Evolutionary conservation across 2,113 vertebrate genomes (phyloP).

Genomic region (Rhizomys pruinosus): DNA sequence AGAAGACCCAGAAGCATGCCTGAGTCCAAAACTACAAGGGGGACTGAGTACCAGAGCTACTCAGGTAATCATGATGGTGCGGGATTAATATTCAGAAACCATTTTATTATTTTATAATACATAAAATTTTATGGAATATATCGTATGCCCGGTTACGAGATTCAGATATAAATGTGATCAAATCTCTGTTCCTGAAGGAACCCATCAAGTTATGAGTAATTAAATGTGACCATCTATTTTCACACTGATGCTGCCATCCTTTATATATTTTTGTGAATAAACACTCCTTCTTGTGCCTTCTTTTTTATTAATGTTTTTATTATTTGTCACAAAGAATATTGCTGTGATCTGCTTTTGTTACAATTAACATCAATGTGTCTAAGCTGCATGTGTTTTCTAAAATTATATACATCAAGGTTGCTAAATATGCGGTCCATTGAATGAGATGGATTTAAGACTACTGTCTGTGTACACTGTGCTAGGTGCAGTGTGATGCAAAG

Average conservation of each 20-base stretch:
- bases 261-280: background rate
- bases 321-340: background rate
- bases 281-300: background rate
- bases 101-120: background rate
- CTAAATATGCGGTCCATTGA: background rate
- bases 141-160: background rate
- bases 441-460: background rate
- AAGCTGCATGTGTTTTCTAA: background rate
- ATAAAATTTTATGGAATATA: background rate
- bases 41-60: no score
- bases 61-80: no score
- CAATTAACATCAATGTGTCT: background rate
- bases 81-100: no score
- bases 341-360: background rate
- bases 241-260: background rate
- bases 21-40: no score
- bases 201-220: background rate
- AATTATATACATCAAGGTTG: background rate
- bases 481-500: background rate
- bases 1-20: no score
- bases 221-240: background rate
- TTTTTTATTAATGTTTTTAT: background rate
- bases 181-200: background rate
- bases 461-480: background rate
- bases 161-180: background rate